Evolutionary conservation across 1,140 invertebrate genomes (phyloP).

Genomic region (Hesperophylax magnus): DNA sequence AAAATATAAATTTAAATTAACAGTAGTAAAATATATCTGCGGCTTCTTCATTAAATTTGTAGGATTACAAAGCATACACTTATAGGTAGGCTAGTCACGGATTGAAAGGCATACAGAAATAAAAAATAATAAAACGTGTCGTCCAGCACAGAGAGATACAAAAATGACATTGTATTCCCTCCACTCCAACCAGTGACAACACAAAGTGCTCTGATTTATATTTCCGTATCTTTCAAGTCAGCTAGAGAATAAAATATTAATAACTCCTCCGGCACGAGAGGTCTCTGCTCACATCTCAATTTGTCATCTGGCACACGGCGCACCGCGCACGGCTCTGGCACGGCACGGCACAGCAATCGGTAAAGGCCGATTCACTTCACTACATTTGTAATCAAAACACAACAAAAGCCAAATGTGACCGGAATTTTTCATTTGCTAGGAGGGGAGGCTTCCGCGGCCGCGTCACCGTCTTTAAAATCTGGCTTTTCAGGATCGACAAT

Average conservation of each 20-base stretch:
- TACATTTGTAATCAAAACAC: constrained; percentile 54
- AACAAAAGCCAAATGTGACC: constrained; percentile 58
- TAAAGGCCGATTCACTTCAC: constrained; percentile 40
- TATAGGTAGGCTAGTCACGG: no score
- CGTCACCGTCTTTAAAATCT: not conserved
- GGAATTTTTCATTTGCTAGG: constrained; percentile 54
- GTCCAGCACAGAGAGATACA: no score
- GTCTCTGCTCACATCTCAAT: constrained; percentile 37
- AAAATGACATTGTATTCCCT: no score
- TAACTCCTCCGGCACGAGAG: not conserved
- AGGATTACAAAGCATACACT: no score
- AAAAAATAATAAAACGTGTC: no score
- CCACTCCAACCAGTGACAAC: no score
- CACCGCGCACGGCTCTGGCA: not conserved
- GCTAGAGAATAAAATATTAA: constrained; percentile 29
- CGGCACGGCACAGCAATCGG: constrained; percentile 12
- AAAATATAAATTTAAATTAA: no score
- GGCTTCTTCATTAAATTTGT: no score
- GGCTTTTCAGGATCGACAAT: not conserved
- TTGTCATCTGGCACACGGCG: constrained; percentile 43
- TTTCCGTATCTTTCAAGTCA: no score
- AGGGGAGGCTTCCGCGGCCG: not conserved
- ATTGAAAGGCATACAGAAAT: no score
- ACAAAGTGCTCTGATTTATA: no score
- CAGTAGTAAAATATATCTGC: no score